Base-by-base conservation (phyloP, 2,113 vertebrate species). In the Proteles cristata region DNA sequence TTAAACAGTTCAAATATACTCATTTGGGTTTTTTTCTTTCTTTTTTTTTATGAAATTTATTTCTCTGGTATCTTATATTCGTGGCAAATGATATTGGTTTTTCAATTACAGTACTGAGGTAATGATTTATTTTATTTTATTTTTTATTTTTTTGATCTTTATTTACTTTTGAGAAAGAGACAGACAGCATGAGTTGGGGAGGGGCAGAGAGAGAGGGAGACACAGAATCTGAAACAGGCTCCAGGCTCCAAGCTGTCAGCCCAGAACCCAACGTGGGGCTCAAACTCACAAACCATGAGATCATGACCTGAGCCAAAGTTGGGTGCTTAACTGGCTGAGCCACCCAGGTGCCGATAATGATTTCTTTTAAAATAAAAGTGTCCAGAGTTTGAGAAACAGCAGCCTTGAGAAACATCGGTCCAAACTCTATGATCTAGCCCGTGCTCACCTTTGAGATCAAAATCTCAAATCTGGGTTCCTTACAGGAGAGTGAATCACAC, bases 331-430 rank as follows among this genome's bases (percentile, higher is more conserved):
- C 58, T 61, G 21, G 23, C 58, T 61, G 21, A 61, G 58, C 58
- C 58, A 58, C 58, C 58, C 58, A 61, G 58, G 58, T 61, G 58
- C 58, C 58, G 58, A 61, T 23, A 61, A 25, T 61, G 58, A 61
- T 25, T 61, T 61, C 58, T 19, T 61, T 61, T 25, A 25, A 61
- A 87, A 81, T 66, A 19, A 84, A 87, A 66, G 35, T 10, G 2
- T 55, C 23, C 19, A 61, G 79, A 84, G 71, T 71, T 96, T 84
- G 39, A 69, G 71, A 89, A 89, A 85, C 50, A 92, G 15, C 19
- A 58, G 50, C 31, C 43, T 89, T n/a, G 21, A 58, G 55, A 58
- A 61, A 61, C 58, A 23, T 61, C 58, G 88, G 58, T 68, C 25
- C 68, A 68, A 83, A 93, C 35, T 58, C 55, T 83, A 1, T 79